A percentile compares a stretch with the other conserved stretches of the same genome.
phyloP scores from a whole-genome alignment of 2,888 invertebrate species.

The Bimastos eiseni region DNA sequence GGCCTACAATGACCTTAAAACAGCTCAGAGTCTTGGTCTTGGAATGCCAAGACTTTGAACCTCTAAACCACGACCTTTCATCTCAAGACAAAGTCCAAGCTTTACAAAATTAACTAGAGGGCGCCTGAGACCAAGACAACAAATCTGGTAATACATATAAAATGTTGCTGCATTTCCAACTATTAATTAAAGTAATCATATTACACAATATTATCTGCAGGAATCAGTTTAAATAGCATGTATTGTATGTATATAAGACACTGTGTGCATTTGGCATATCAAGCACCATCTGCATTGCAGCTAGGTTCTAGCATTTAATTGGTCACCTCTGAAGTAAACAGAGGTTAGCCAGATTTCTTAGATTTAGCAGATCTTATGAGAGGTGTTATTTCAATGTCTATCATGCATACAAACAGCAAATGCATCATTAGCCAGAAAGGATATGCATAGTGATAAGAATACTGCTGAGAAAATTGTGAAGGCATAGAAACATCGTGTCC shows the following conservation, averaged over 20 bases:
- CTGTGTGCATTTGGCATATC: too few species aligned
- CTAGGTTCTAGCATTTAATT: not conserved
- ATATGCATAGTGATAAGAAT: slow-evolving; percentile 71
- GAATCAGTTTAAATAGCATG: not conserved
- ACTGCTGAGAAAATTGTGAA: slow-evolving; percentile 89
- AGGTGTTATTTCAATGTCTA: not conserved
- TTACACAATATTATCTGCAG: not conserved
- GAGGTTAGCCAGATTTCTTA: not conserved
- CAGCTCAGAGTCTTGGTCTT: too few species aligned
- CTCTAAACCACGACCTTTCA: too few species aligned
- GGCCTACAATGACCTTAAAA: too few species aligned
- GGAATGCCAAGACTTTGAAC: too few species aligned
- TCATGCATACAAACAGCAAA: not conserved
- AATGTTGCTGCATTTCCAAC: not conserved
- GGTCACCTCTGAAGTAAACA: not conserved
- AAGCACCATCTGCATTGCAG: not conserved
- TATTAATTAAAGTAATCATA: not conserved
- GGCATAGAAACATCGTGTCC: slow-evolving; percentile 84
- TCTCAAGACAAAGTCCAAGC: too few species aligned
- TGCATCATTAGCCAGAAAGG: slow-evolving; percentile 48
- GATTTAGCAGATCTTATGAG: not conserved
- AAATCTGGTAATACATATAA: too few species aligned
- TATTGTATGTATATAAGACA: too few species aligned
- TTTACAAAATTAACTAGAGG: not conserved
- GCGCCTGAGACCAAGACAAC: too few species aligned